A percentile compares a stretch with the other conserved stretches of the same genome.
Evolutionary conservation across 2,797 vertebrate genomes (phyloP).

Genomic region (Lithobates sylvaticus): DNA sequence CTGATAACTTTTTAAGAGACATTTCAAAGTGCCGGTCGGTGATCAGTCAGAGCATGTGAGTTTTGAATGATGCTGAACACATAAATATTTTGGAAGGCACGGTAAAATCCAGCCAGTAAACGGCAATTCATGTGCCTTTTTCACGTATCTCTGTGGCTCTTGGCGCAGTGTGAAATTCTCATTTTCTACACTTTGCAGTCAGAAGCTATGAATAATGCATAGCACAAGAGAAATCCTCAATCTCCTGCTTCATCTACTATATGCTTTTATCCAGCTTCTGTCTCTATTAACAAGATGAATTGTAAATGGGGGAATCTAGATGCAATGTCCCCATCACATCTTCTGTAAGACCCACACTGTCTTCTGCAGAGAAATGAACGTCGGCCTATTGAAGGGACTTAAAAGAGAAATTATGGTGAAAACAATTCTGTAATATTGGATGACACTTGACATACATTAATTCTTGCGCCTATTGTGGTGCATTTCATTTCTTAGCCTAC

Average conservation of each 20-base stretch:
- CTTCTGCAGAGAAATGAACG: slow-evolving; percentile 69
- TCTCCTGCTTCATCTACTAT: slow-evolving; percentile 98
- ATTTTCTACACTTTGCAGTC: slow-evolving; percentile 99
- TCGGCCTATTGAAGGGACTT: neutral
- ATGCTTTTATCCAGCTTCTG: slow-evolving; percentile 95
- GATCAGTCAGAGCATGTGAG: slow-evolving; percentile 83
- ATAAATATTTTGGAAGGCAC: slow-evolving; percentile 83
- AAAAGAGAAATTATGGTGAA: neutral
- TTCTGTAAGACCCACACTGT: slow-evolving; percentile 91
- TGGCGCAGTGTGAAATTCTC: slow-evolving; percentile 98
- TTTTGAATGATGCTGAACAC: slow-evolving; percentile 84
- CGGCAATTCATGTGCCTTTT: slow-evolving; percentile 84
- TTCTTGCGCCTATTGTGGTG: neutral
- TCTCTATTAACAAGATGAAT: slow-evolving; percentile 99
- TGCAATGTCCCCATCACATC: slow-evolving; percentile 90
- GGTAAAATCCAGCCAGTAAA: slow-evolving; percentile 83
- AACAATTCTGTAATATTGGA: neutral
- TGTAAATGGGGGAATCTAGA: slow-evolving; percentile 91
- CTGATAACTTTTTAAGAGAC: slow-evolving; percentile 81
- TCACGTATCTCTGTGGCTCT: slow-evolving; percentile 90
- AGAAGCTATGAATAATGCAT: slow-evolving; percentile 99
- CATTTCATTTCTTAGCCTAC: neutral
- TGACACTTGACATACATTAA: neutral
- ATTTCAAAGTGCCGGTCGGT: slow-evolving; percentile 82
- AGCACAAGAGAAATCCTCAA: slow-evolving; percentile 87